Evolutionary conservation across 2,888 invertebrate species (phyloP).

Genomic region (Arge pagana): DNA sequence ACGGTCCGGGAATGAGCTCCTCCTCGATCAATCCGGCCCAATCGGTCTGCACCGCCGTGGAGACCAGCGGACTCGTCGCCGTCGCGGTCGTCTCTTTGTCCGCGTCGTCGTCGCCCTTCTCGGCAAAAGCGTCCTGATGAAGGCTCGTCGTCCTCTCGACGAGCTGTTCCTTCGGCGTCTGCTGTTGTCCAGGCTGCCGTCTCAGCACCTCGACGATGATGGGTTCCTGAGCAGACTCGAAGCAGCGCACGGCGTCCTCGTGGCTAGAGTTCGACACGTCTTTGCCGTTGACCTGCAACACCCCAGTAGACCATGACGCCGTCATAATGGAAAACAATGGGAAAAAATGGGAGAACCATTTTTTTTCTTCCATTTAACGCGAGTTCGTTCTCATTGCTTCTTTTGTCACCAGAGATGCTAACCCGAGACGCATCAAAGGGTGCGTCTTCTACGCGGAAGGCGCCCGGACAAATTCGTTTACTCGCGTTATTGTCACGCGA

Average conservation of each 20-base stretch:
- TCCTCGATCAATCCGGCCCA: slow-evolving; percentile 56
- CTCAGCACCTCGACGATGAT: slow-evolving; percentile 66
- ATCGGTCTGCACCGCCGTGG: slow-evolving; percentile 63
- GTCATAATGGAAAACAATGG: too few relatives aligned
- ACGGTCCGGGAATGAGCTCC: slow-evolving; percentile 43
- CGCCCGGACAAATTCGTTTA: too few relatives aligned
- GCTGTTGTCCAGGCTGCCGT: slow-evolving; percentile 49
- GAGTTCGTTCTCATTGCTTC: too few relatives aligned
- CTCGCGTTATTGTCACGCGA: too few relatives aligned
- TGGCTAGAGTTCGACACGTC: slow-evolving; percentile 66
- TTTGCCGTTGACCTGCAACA: slow-evolving; percentile 65
- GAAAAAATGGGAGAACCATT: too few relatives aligned
- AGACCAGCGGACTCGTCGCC: slow-evolving; percentile 43
- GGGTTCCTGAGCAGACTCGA: slow-evolving; percentile 65
- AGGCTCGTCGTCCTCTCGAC: background rate
- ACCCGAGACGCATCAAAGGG: too few relatives aligned
- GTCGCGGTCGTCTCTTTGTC: slow-evolving; percentile 23
- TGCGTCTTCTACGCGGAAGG: too few relatives aligned
- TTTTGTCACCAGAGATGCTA: too few relatives aligned
- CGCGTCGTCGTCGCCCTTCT: slow-evolving; percentile 32
- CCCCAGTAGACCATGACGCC: too few relatives aligned
- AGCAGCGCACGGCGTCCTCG: slow-evolving; percentile 66
- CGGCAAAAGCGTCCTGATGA: slow-evolving; percentile 27
- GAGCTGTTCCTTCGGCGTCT: slow-evolving; percentile 8
- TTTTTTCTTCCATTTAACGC: too few relatives aligned